Evolutionary conservation across 2,888 invertebrate species (phyloP), one percentile per base, ranked within the genome.

Genomic region (Magallana nippona): DNA sequence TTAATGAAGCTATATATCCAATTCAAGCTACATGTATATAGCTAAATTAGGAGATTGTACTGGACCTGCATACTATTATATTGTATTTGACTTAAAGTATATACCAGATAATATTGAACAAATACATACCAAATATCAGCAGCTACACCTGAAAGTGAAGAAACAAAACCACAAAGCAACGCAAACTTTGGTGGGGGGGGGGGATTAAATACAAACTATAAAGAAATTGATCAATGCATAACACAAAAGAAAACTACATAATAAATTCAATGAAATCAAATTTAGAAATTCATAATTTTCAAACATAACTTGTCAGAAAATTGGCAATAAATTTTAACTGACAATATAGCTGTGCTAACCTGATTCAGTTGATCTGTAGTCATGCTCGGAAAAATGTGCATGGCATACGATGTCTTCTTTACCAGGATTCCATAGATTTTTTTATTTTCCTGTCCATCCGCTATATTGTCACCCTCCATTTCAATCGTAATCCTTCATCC

Each of bases 381-480:
- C 78, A 5, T 22, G 11, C 15, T 55, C 5, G 1, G n/a, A 19
- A 32, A 84, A 84, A 22, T 84, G 84, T 11, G n/a, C n/a, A 44
- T n/a, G 19, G 58, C 81, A 84, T 1, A 81, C 81, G 0, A 81
- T 78, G 32, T 71, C 83, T 22, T 55, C 56, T 44, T 83, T 79
- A 13, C 79, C 79, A 17, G 80, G 80, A 8, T 78, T 58, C 78
- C 78, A 78, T 19, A 82, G 78, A n/a, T 5, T 17, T 11, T 58
- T 78, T 81, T 11, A 27, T 78, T 44, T 78, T 78, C 56, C 62
- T 22, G 15, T 84, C 63, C 5, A 55, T 10, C 17, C 81, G 55
- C 11, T 27, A 57, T 17, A 82, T 82, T 27, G 77, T 58, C 5
- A 82, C 77, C 32, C 82, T 56, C 78, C 82, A 82, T 58, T 82